phyloP scores from a whole-genome alignment of 2,888 invertebrate genomes.

The Tetragonula carbonaria region DNA sequence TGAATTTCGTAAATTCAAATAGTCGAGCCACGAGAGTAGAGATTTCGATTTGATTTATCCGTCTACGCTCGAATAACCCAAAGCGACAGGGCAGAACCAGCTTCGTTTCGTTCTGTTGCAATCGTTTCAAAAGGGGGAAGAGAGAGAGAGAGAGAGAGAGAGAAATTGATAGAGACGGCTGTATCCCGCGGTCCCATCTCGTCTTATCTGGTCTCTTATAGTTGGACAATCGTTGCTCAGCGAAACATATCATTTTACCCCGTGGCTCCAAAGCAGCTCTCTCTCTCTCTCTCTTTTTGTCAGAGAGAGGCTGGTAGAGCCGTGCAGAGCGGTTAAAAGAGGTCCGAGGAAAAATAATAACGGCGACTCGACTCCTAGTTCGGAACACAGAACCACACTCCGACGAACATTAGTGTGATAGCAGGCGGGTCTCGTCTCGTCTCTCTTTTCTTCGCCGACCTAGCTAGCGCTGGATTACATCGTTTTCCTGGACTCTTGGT shows the following conservation, averaged over 20 bases:
- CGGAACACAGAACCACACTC: conserved; percentile 63
- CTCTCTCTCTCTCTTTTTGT: not conserved
- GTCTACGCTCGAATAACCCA: conserved; percentile 37
- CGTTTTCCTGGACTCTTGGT: conserved; percentile 26
- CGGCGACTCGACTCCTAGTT: conserved; percentile 36
- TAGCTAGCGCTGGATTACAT: conserved; percentile 33
- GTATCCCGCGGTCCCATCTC: conserved; percentile 62
- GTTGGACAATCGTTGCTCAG: conserved; percentile 58
- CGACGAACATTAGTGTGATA: conserved; percentile 62
- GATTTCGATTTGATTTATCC: not conserved
- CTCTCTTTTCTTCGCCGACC: conserved; percentile 31
- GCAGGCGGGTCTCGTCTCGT: conserved; percentile 10
- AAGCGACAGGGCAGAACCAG: conserved; percentile 57
- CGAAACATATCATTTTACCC: conserved; percentile 69
- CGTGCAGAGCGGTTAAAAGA: conserved; percentile 37
- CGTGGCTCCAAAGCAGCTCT: conserved; percentile 35
- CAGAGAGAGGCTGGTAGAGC: not conserved
- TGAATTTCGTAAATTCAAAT: not conserved
- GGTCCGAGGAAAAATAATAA: conserved; percentile 68
- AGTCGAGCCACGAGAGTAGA: not conserved
- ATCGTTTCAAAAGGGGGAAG: conserved; percentile 24
- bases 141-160: conserved; percentile 19
- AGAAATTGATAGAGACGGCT: conserved; percentile 61
- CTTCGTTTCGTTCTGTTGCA: conserved; percentile 33
- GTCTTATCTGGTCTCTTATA: conserved; percentile 68